Evolutionary conservation across 2,888 invertebrate species (phyloP).

Genomic region (Lomographa bimaculata): DNA sequence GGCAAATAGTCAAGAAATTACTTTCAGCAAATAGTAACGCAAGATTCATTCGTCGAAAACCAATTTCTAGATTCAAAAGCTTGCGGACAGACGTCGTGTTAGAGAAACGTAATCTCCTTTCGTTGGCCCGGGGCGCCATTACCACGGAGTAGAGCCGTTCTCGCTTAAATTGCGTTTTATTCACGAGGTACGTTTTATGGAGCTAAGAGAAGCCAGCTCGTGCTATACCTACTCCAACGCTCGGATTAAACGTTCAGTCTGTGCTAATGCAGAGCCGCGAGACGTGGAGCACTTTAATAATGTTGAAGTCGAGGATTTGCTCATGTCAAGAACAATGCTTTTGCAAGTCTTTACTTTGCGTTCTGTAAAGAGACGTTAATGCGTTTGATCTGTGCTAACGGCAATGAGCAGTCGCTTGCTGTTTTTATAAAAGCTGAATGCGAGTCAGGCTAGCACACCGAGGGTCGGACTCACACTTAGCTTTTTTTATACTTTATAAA

Average conservation of each 20-base stretch:
- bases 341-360: conserved; percentile 31
- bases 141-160: conserved; percentile 29
- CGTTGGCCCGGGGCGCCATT: conserved; percentile 34
- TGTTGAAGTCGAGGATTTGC: conserved; percentile 34
- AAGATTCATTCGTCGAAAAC: conserved; percentile 44
- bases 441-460: too few relatives aligned
- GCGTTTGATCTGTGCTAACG: conserved; percentile 23
- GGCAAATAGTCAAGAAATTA: conserved; percentile 25
- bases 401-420: not conserved
- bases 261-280: conserved; percentile 41
- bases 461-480: too few relatives aligned
- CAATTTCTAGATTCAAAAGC: conserved; percentile 50
- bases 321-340: conserved; percentile 46
- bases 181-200: conserved; percentile 21
- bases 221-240: conserved; percentile 21
- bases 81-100: conserved; percentile 42
- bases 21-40: conserved; percentile 35
- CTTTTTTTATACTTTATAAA: too few relatives aligned
- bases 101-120: conserved; percentile 47
- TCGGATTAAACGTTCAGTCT: conserved; percentile 43
- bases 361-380: conserved; percentile 27
- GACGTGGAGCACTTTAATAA: conserved; percentile 40
- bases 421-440: too few relatives aligned
- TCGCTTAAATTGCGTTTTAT: conserved; percentile 26
- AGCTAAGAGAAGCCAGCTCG: conserved; percentile 13